A percentile compares a stretch with the other conserved stretches of the same genome.
Evolutionary conservation across 2,888 invertebrate species (phyloP).

Genomic region (Ptilodon capucinus): DNA sequence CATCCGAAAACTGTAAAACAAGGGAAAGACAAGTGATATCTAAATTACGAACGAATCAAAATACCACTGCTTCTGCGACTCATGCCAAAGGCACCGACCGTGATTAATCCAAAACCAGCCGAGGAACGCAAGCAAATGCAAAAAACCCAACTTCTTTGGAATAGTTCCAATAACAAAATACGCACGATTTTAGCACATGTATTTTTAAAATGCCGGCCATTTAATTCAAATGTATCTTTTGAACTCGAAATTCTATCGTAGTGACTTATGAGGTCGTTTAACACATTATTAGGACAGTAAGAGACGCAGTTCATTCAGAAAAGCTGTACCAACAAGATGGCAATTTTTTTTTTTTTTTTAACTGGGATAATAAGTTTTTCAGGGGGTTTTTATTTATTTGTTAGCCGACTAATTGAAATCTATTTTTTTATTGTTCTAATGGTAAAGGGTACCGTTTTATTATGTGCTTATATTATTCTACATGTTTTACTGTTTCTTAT

Average conservation of each 20-base stretch:
- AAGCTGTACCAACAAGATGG: not conserved
- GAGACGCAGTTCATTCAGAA: not conserved
- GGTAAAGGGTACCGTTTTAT: too few species aligned
- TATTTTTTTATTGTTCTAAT: too few species aligned
- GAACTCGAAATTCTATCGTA: constrained; percentile 9
- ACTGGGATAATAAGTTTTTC: too few species aligned
- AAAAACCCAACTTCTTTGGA: constrained; percentile 48
- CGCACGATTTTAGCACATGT: constrained; percentile 23
- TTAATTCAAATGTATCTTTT: constrained; percentile 16
- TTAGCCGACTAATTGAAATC: too few species aligned
- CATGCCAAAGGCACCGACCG: constrained; percentile 14
- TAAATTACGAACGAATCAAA: not conserved
- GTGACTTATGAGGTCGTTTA: constrained; percentile 8
- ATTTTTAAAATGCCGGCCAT: constrained; percentile 24
- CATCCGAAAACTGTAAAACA: not conserved
- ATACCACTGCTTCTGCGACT: not conserved
- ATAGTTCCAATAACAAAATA: constrained; percentile 43
- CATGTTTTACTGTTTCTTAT: too few species aligned
- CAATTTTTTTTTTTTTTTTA: too few species aligned
- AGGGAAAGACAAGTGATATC: not conserved
- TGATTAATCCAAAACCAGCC: constrained; percentile 22
- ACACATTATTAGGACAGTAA: not conserved
- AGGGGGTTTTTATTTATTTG: too few species aligned
- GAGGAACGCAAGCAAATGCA: constrained; percentile 33
- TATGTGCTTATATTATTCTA: too few species aligned